Evolutionary conservation across 2,113 vertebrate genomes (phyloP), one percentile per base, ranked within the genome.

Genomic region (Varanus komodoensis): DNA sequence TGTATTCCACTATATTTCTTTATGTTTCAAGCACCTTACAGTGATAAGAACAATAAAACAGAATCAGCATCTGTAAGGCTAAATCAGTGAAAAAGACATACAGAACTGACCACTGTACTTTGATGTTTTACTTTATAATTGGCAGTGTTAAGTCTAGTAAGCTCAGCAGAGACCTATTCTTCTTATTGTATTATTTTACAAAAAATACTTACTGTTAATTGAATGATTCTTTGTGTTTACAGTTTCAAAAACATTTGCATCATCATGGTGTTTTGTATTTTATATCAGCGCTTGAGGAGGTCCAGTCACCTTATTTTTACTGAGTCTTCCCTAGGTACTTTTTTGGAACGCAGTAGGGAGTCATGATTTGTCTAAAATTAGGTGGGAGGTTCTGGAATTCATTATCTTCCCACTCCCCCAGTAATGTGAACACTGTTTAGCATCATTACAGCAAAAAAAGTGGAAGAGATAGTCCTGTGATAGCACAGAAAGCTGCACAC

Each of bases 21-120:
- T 84, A 44, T 19, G 68, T 69, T 84, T n/a, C 68, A 34, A 12
- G 15, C 38, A 25, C 38, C 9, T 83, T 61, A 83, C 54, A 83
- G 44, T 84, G 68, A 84, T 67, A 84, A 84, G 48, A 68, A 48
- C 61, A 19, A 82, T 64, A 82, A 82, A 82, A 82, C 34, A 69
- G 25, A 21, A 50, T 27, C 61, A 83, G 82, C 61, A 67, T 67
- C 57, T 67, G 61, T 57, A 44, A 44, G 82, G 38, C n/a, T 32
- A 81, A 29, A 32, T 17, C n/a, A 32, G 15, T 81, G 52, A 81
- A 81, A 44, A 81, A n/a, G 52, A 81, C 29, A 57, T 54, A 54
- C 14, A n/a, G 79, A 29, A 57, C 11, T 61, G 57, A 61, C 57
- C 17, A 61, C 8, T 64, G 12, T 38, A 64, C n/a, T 64, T 82